Evolutionary conservation across 2,113 vertebrate species (phyloP).

Genomic region (Corvus moneduloides): DNA sequence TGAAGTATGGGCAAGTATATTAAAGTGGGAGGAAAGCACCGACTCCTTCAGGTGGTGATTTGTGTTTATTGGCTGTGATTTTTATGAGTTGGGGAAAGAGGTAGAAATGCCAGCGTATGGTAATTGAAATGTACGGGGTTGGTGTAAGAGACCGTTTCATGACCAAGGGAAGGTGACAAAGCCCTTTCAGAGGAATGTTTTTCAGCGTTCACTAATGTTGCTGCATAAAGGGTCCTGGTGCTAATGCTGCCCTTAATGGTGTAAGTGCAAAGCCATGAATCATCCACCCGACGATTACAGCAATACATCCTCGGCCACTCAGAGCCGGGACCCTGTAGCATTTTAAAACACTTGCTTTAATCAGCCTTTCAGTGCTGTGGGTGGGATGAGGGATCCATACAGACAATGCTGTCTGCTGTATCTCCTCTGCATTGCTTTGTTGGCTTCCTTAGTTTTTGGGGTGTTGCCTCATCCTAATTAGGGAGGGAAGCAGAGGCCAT

Average conservation of each 20-base stretch:
- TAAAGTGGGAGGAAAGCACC: slow-evolving; percentile 46
- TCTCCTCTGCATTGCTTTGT: neutral
- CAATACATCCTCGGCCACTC: slow-evolving; percentile 4
- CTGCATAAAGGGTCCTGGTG: slow-evolving; percentile 17
- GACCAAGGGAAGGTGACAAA: slow-evolving; percentile 60
- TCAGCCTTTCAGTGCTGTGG: neutral
- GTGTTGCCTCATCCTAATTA: neutral
- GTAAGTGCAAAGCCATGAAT: slow-evolving; percentile 46
- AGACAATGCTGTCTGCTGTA: fast-evolving
- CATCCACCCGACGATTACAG: neutral
- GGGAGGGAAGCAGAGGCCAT: neutral
- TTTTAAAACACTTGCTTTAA: neutral
- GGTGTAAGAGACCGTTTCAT: slow-evolving; percentile 48
- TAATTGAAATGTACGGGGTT: slow-evolving; percentile 61
- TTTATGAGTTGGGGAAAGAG: slow-evolving; percentile 70
- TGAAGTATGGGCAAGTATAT: slow-evolving; percentile 64
- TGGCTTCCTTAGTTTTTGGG: neutral
- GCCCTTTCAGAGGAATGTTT: slow-evolving; percentile 57
- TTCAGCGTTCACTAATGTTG: slow-evolving; percentile 24
- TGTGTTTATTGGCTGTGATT: slow-evolving; percentile 77
- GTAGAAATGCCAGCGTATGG: slow-evolving; percentile 12
- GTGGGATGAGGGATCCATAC: neutral
- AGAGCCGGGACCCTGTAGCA: neutral
- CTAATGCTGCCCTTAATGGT: slow-evolving; percentile 53
- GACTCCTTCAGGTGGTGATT: slow-evolving; percentile 70